A percentile compares a stretch with the other conserved stretches of the same genome.
Evolutionary conservation across 2,888 invertebrate genomes (phyloP).

Genomic region (Drosophila maculinotata): DNA sequence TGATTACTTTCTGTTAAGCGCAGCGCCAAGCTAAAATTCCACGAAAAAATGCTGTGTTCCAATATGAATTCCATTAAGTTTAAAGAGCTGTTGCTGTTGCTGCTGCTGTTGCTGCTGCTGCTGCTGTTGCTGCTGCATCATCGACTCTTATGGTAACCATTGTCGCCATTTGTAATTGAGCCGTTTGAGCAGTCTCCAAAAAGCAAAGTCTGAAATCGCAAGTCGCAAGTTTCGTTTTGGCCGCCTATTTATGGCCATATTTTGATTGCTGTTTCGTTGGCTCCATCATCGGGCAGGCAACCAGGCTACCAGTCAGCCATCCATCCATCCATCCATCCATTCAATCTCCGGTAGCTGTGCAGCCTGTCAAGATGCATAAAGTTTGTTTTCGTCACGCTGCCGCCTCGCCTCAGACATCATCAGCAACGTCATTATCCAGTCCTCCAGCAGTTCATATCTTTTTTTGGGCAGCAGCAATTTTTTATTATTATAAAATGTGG

Average conservation of each 20-base stretch:
- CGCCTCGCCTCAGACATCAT: conserved; percentile 48
- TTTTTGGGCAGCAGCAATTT: conserved; percentile 34
- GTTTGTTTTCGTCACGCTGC: conserved; percentile 70
- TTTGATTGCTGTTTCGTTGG: conserved; percentile 66
- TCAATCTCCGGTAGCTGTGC: conserved; percentile 44
- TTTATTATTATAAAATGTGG: conserved; percentile 49
- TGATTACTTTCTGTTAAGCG: conserved; percentile 45
- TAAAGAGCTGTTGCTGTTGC: conserved; percentile 19
- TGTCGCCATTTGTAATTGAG: conserved; percentile 76
- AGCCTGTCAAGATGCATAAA: conserved; percentile 70
- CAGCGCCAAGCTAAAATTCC: conserved; percentile 24
- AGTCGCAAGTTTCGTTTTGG: conserved; percentile 34
- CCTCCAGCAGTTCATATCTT: conserved; percentile 2
- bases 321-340: conserved; percentile 31
- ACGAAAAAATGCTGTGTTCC: conserved; percentile 24
- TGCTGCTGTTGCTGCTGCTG: too few species aligned
- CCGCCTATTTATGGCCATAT: conserved; percentile 71
- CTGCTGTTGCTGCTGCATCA: conserved; percentile 17
- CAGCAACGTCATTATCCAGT: conserved; percentile 24
- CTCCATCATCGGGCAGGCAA: conserved; percentile 20
- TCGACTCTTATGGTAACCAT: conserved; percentile 37
- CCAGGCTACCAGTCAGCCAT: conserved; percentile 16
- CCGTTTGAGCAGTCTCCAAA: conserved; percentile 41
- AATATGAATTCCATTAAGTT: conserved; percentile 42
- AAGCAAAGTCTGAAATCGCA: conserved; percentile 4